Base-by-base conservation (phyloP, 2,113 vertebrate species). In the Zapus hudsonius region DNA sequence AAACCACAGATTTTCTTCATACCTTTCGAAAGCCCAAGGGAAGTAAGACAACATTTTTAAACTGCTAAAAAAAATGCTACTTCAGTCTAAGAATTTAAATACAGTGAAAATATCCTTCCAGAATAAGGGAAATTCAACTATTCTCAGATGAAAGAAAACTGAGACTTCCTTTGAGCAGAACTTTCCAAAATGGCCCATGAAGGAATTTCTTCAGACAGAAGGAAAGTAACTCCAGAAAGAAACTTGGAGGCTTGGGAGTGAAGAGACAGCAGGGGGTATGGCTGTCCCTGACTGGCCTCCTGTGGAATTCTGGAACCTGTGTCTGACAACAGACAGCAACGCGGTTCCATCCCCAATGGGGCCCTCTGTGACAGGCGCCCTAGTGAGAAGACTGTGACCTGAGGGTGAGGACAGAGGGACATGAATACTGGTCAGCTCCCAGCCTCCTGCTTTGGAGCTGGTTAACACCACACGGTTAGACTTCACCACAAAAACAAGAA, bases 71-170 rank as follows among this genome's bases (percentile, higher is more conserved):
- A 33, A 16, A 29, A 44, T 61, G 33, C 2, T 33, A 29, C 22
- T 36, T 69, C 44, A 55, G 42, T 19, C 20, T 25, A 36, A 36
- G 74, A 84, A 42, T 57, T 64, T 76, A 88, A 94, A 94, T 66
- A 72, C 27, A 59, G 61, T 10, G 2, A 66, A 69, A 67, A 57
- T 67, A 83, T 74, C 36, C 36, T 92, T 84, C 40, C 78, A 66
- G 27, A 76, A 38, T 31, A 20, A 79, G 55, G 67, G 27, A 81
- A 72, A 47, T 59, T n/a, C 33, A 80, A 12, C 38, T 66, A n/a
- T 81, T 64, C 52, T 91, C 61, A 40, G 42, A 79, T 57, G 20
- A 84, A 92, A 40, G 66, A 63, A 80, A 90, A 25, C 59, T 74
- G 70, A 80, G 52, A 92, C 66, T 27, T 84, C 66, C n/a, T 88